phyloP scores from a whole-genome alignment of 2,113 vertebrate genomes.

The Galeopterus variegatus region DNA sequence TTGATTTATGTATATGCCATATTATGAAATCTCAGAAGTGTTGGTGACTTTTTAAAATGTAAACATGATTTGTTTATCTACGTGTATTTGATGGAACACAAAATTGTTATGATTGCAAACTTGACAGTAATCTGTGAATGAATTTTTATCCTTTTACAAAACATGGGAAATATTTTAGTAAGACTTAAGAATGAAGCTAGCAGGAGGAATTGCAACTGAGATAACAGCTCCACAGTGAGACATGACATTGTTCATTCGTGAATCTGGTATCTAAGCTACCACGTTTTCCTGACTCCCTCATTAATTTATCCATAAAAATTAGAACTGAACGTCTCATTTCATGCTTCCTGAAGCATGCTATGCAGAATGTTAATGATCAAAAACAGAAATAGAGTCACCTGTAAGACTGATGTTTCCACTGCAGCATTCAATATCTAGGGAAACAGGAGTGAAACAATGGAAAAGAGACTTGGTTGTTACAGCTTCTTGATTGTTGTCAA shows the following conservation, averaged over 20 bases:
- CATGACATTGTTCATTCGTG: conserved; percentile 49
- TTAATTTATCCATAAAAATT: conserved; percentile 63
- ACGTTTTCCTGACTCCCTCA: conserved; percentile 45
- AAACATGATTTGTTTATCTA: conserved; percentile 20
- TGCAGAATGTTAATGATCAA: conserved; percentile 73
- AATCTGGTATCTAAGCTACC: conserved; percentile 58
- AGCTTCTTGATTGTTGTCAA: background rate
- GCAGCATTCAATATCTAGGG: background rate
- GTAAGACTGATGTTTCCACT: conserved; percentile 65
- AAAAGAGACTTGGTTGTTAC: background rate
- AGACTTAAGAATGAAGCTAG: conserved; percentile 50
- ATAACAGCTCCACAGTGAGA: background rate
- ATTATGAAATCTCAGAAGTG: background rate
- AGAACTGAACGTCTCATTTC: conserved; percentile 59
- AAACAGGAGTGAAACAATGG: conserved; percentile 18
- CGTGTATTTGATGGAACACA: background rate
- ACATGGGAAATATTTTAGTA: conserved; percentile 9
- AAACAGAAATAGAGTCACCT: conserved; percentile 61
- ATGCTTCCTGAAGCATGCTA: conserved; percentile 49
- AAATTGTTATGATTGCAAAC: conserved; percentile 8
- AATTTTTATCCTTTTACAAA: conserved; percentile 31
- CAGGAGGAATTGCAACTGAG: conserved; percentile 27
- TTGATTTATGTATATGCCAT: background rate
- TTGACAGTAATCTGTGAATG: background rate
- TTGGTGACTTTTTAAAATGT: background rate